These are phyloP conservation scores for Drosophila tristis DNA, from an alignment of 1,140 invertebrate genomes.

Conservation along the genomic window DNA sequence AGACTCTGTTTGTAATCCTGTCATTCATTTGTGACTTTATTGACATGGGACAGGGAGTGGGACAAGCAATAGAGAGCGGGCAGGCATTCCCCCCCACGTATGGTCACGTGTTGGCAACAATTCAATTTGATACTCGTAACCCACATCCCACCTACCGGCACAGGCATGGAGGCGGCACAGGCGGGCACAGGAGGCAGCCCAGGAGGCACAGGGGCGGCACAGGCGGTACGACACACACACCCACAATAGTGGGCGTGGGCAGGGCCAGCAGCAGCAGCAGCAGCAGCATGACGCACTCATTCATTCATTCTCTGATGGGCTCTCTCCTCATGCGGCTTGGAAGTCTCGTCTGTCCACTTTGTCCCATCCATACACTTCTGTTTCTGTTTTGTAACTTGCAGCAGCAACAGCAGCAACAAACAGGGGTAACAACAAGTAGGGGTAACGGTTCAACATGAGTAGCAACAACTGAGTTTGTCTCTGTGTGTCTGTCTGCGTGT, in stretches of 20 bases:
- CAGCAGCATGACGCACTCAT: constrained; percentile 41
- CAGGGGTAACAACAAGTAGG: constrained; percentile 23
- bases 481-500: too few relatives aligned
- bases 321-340: constrained; percentile 17
- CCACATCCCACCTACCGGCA: constrained; percentile 27
- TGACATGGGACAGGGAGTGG: constrained; percentile 53
- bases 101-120: constrained; percentile 78
- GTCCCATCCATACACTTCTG: constrained; percentile 41
- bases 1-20: constrained; percentile 70
- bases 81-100: neutral
- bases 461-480: constrained; percentile 25
- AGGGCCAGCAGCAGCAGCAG: neutral
- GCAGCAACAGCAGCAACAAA: constrained; percentile 9
- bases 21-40: constrained; percentile 78
- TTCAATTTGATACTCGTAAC: constrained; percentile 72
- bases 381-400: constrained; percentile 58
- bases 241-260: constrained; percentile 2
- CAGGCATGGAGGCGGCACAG: neutral
- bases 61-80: too few relatives aligned
- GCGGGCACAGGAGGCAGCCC: neutral
- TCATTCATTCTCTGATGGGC: constrained; percentile 45
- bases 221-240: neutral
- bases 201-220: neutral
- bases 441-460: constrained; percentile 19
- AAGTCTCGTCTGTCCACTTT: constrained; percentile 41